phyloP scores from a whole-genome alignment of 1,140 invertebrate genomes.

The Cotesia glomerata region DNA sequence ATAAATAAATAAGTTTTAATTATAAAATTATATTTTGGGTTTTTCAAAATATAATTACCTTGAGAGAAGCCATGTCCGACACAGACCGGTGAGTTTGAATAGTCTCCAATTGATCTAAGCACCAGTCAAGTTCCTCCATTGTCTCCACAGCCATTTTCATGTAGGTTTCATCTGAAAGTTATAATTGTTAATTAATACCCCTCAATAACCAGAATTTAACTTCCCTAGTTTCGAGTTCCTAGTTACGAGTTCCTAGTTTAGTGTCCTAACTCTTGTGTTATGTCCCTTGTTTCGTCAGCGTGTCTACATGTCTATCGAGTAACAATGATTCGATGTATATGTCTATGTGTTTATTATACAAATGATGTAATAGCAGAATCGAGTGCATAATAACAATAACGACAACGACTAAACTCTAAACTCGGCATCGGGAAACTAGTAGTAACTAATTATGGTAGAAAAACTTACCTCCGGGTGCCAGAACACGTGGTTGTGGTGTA shows the following conservation, averaged over 20 bases:
- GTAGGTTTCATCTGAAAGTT: constrained; percentile 83
- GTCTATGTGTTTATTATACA: constrained; percentile 12
- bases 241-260: too few relatives aligned
- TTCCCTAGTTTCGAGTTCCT: too few relatives aligned
- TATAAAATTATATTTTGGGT: not conserved
- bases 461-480: constrained; percentile 71
- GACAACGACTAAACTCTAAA: too few relatives aligned
- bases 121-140: constrained; percentile 99
- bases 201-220: not conserved
- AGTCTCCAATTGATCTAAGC: constrained; percentile 97
- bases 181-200: not conserved
- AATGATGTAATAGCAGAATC: not conserved
- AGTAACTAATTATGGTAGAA: not conserved
- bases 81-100: constrained; percentile 99
- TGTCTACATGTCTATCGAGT: not conserved
- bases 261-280: too few relatives aligned
- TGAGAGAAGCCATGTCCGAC: constrained; percentile 98
- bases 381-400: not conserved
- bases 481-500: constrained; percentile 74
- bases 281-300: too few relatives aligned
- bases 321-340: not conserved
- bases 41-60: constrained; percentile 70
- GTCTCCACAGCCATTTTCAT: constrained; percentile 93
- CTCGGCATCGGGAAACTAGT: not conserved
- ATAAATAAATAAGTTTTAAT: too few relatives aligned